Evolutionary conservation across 2,113 vertebrate genomes (phyloP), one percentile per base, ranked within the genome.

Genomic region (Pica pica): DNA sequence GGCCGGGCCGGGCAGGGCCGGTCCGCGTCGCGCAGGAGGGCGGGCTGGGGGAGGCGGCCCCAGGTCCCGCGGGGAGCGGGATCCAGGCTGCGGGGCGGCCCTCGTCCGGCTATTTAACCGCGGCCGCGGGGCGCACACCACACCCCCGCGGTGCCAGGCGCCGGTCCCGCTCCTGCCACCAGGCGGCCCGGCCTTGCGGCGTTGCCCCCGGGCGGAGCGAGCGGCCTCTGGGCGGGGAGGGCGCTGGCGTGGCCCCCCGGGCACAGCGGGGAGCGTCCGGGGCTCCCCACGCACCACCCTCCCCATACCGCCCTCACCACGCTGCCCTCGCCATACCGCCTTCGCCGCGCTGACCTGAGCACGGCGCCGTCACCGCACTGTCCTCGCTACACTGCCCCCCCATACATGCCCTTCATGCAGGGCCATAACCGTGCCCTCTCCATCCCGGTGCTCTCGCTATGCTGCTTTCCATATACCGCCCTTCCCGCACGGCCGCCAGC

Each of bases 161-260:
- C 67, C 47, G 44, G 37, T 53, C 95, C 23, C 41, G n/a, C 73
- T 96, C 89, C 94, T 67, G 96, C 98, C 99, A 97, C 99, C 98
- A 99, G 99, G 98, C 98, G 99, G 97, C 98, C 52, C 31, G 42
- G 4, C 14, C 67, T n/a, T 87, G 60, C 85, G 17, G 80, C 83
- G 55, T 17, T 84, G 84, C 75, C 87, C 67, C 88, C 68, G 85
- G 69, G 92, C 89, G 87, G 68, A 61, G 93, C 86, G 87, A 61
- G 77, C 16, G 56, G 26, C 33, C 59, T 39, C 77, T 16, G 11
- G 21, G 21, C 30, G 35, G 47, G 23, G 39, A 86, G 77, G 61
- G 85, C 33, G 55, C 56, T 76, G 49, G 71, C 3, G 15, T 3
- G 16, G 49, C 28, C 49, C 71, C 23, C 14, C 13, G 35, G 52